Evolutionary conservation across 2,113 vertebrate species (phyloP).

Genomic region (Colius striatus): DNA sequence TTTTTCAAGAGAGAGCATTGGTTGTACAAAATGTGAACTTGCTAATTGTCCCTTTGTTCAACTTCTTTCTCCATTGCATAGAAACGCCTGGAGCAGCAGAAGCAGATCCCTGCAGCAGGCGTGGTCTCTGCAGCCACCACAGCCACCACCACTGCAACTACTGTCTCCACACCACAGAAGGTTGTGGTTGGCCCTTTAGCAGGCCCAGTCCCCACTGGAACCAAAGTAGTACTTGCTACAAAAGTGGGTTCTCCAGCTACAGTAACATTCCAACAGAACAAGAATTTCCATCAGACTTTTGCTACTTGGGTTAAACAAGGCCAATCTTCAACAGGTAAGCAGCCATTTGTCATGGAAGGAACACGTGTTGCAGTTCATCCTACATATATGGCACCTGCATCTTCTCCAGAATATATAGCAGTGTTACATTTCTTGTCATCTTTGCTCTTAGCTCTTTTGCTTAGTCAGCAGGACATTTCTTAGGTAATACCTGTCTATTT

Average conservation of each 20-base stretch:
- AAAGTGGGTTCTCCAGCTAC: slow-evolving; percentile 90
- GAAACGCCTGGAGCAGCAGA: slow-evolving; percentile 95
- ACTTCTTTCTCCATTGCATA: slow-evolving; percentile 54
- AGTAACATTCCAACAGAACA: slow-evolving; percentile 95
- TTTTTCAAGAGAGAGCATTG: not conserved
- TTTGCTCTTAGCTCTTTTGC: not conserved
- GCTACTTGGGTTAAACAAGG: slow-evolving; percentile 99
- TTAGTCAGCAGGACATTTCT: not conserved
- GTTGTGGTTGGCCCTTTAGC: slow-evolving; percentile 83
- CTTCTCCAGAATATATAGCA: not conserved
- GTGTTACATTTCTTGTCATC: not conserved
- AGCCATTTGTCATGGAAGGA: not conserved
- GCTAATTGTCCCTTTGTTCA: not conserved
- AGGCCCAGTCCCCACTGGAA: slow-evolving; percentile 83
- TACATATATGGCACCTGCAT: not conserved
- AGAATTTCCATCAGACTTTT: slow-evolving; percentile 98
- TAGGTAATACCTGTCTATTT: not conserved
- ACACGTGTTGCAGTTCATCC: not conserved
- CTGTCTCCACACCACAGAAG: slow-evolving; percentile 82
- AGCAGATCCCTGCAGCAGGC: slow-evolving; percentile 71
- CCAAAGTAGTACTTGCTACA: slow-evolving; percentile 93
- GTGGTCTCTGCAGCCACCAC: slow-evolving; percentile 72
- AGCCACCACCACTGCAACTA: slow-evolving; percentile 78
- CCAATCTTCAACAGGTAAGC: slow-evolving; percentile 88
- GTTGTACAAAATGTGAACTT: not conserved